Conservation (phyloP, 1,140 invertebrate genomes). For the Dufourea novaeangliae region DNA sequence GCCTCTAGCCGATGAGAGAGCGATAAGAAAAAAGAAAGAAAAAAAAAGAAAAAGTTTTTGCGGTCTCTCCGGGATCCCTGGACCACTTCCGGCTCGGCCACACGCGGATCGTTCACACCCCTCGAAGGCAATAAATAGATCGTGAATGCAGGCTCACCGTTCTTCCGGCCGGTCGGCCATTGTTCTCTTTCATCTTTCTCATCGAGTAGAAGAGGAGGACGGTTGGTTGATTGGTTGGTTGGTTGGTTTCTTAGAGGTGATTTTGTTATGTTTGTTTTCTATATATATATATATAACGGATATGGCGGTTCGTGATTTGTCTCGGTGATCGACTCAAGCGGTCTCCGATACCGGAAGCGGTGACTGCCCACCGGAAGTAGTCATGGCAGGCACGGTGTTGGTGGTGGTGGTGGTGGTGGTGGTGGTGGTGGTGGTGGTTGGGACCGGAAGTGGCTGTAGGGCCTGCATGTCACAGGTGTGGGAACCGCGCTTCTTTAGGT, state of each 20-base stretch:
- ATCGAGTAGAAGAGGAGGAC: constrained; percentile 73
- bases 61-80: background rate
- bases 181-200: constrained; percentile 67
- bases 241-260: constrained; percentile 34
- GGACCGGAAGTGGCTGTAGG: constrained; percentile 80
- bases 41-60: background rate
- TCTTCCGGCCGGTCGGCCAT: constrained; percentile 72
- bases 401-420: constrained; percentile 74
- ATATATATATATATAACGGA: constrained; percentile 38
- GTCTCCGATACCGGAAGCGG: constrained; percentile 79
- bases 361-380: constrained; percentile 79
- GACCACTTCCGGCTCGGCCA: constrained; percentile 39
- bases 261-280: constrained; percentile 35
- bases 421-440: constrained; percentile 74
- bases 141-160: constrained; percentile 76
- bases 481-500: constrained; percentile 81
- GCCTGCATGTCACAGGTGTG: constrained; percentile 82
- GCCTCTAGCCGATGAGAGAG: background rate
- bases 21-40: background rate
- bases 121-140: constrained; percentile 33
- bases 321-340: constrained; percentile 76
- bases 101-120: no score
- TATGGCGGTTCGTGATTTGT: constrained; percentile 66
- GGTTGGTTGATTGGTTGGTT: constrained; percentile 13
- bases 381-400: constrained; percentile 77